Evolutionary conservation across 2,888 invertebrate genomes (phyloP), one percentile per base, ranked within the genome.

Genomic region (Pogonocherus hispidulus): DNA sequence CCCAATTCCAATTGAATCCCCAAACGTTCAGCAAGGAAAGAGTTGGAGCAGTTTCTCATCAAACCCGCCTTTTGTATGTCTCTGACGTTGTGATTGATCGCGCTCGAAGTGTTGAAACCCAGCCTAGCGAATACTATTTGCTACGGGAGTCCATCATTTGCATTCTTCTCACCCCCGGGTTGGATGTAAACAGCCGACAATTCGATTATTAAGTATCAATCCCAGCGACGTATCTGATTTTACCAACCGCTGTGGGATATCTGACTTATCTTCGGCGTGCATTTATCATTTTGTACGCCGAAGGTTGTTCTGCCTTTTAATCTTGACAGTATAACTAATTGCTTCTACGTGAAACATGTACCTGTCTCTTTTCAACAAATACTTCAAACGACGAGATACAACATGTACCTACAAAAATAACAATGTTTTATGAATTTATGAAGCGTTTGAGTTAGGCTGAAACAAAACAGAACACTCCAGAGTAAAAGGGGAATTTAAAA

Each of bases 31-130:
- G 63, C 71, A 71, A 63, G 64, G 47, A 66, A 41, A 46, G 59
- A 71, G 69, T 69, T 69, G 55, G 46, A 65, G 63, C 68, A 66
- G 65, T 63, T 62, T 63, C 70, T 67, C 66, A 63, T 63, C 41
- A 57, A 66, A 62, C 51, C 75, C 70, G 72, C 76, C 74, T 69
- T 73, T 72, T 71, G 68, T 67, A 60, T 76, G 74, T 76, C 70
- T 67, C 69, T 71, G 64, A 63, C 66, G 52, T 52, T 18, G 72
- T 76, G 76, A 76, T 76, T 73, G 73, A 76, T 76, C 60, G 69
- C 54, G 67, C 64, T 69, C 63, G 63, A 69, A 69, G 68, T 71
- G 74, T 70, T 54, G 74, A 63, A 70, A 59, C 66, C 67, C 68
- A 63, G 47, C 55, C 52, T 55, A 49, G 66, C 56, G 64, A 67